These are phyloP conservation scores for Drosophila sturtevanti DNA, from an alignment of 1,140 invertebrate species.

Conservation along the genomic window DNA sequence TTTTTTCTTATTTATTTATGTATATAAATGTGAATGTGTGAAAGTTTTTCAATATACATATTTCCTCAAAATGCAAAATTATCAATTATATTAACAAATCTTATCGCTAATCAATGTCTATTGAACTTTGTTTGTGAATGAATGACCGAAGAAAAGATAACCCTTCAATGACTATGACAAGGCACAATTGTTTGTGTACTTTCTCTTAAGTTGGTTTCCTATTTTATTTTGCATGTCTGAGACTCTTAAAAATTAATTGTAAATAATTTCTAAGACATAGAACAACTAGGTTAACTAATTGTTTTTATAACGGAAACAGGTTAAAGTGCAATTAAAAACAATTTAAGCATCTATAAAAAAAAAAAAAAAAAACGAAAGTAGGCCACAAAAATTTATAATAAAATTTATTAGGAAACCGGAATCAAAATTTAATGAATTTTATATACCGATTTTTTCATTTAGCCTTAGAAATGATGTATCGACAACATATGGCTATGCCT, in stretches of 20 bases:
- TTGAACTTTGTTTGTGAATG: neutral
- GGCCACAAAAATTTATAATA: conserved; percentile 17
- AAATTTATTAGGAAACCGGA: too few relatives aligned
- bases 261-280: neutral
- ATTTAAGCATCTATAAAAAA: conserved; percentile 21
- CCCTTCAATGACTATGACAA: neutral
- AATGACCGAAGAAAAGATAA: neutral
- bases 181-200: neutral
- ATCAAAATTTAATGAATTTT: too few relatives aligned
- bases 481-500: too few relatives aligned
- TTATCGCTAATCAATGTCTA: neutral
- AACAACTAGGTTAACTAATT: neutral
- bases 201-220: neutral
- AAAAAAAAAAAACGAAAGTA: conserved; percentile 33
- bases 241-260: neutral
- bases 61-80: neutral
- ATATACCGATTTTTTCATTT: too few relatives aligned
- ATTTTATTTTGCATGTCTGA: neutral
- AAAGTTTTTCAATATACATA: neutral
- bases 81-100: neutral
- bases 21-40: neutral
- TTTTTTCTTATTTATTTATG: neutral
- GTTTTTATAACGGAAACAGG: conserved; percentile 1
- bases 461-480: neutral
- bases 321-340: conserved; percentile 39